Evolutionary conservation across 2,888 invertebrate genomes (phyloP).

Genomic region (Hypsopygia costalis): DNA sequence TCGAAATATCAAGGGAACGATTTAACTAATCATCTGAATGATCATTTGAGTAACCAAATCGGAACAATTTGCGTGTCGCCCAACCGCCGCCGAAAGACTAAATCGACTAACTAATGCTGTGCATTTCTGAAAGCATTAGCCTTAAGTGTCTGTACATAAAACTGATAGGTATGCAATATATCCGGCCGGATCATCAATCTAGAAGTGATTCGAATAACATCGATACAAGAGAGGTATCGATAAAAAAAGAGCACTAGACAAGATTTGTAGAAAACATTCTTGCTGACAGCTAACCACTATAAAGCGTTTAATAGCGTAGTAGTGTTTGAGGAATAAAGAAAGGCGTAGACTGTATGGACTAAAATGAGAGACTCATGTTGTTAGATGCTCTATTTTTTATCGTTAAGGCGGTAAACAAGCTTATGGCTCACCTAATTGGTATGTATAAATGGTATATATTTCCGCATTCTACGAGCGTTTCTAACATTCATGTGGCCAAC

Average conservation of each 20-base stretch:
- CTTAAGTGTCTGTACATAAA: conserved; percentile 71
- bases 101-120: conserved; percentile 56
- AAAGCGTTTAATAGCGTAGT: conserved; percentile 21
- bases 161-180: conserved; percentile 75
- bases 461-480: too few species aligned
- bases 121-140: conserved; percentile 69
- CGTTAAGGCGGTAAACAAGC: too few species aligned
- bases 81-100: conserved; percentile 35
- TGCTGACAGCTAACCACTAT: conserved; percentile 24
- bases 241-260: conserved; percentile 32
- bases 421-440: too few species aligned
- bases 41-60: conserved; percentile 40
- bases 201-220: conserved; percentile 45
- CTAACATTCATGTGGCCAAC: too few species aligned
- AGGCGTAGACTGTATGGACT: background rate
- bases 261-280: conserved; percentile 27
- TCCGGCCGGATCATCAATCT: conserved; percentile 58
- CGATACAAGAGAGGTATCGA: conserved; percentile 34
- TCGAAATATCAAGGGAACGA: conserved; percentile 20
- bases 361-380: too few species aligned
- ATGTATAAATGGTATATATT: too few species aligned
- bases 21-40: conserved; percentile 33
- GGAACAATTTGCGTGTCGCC: conserved; percentile 49
- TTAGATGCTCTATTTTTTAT: too few species aligned
- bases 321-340: conserved; percentile 4